phyloP scores from a whole-genome alignment of 2,888 invertebrate species.

The Drosophila robusta region DNA sequence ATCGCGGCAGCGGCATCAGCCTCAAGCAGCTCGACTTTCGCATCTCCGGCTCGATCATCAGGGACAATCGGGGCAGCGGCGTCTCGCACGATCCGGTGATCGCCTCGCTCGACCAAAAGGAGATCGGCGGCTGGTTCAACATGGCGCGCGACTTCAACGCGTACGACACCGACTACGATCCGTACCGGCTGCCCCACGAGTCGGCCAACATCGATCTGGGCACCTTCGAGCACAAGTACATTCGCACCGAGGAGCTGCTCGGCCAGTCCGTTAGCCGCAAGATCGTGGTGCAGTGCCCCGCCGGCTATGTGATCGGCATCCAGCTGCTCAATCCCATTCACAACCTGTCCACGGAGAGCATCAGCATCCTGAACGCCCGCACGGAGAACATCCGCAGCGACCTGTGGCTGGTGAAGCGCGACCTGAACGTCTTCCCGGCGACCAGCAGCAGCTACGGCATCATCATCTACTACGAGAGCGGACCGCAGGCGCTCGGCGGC shows the following conservation, averaged over 20 bases:
- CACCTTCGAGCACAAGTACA: slow-evolving; percentile 91
- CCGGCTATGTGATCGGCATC: slow-evolving; percentile 94
- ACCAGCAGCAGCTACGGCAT: slow-evolving; percentile 94
- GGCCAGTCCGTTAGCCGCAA: slow-evolving; percentile 87
- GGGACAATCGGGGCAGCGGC: slow-evolving; percentile 94
- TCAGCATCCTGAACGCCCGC: slow-evolving; percentile 92
- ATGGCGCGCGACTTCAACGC: slow-evolving; percentile 89
- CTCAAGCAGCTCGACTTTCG: slow-evolving; percentile 94
- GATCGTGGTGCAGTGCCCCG: slow-evolving; percentile 89
- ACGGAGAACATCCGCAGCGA: slow-evolving; percentile 88
- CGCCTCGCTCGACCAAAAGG: slow-evolving; percentile 93
- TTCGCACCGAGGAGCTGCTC: slow-evolving; percentile 90
- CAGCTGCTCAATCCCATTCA: slow-evolving; percentile 96
- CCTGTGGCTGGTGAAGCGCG: slow-evolving; percentile 92
- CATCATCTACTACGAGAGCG: slow-evolving; percentile 92
- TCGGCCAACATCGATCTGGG: slow-evolving; percentile 87
- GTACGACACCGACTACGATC: slow-evolving; percentile 90
- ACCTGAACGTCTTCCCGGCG: slow-evolving; percentile 95
- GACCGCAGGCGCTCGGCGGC: slow-evolving; percentile 91
- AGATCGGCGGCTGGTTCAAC: slow-evolving; percentile 96
- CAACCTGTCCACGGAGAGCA: slow-evolving; percentile 93
- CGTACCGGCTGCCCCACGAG: slow-evolving; percentile 90
- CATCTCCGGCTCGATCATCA: slow-evolving; percentile 91
- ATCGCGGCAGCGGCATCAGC: slow-evolving; percentile 95
- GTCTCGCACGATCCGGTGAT: slow-evolving; percentile 96